Percentiles rank a stretch among this genome's conserved stretches.
phyloP scores from a whole-genome alignment of 2,797 vertebrate species.

The Eutrigla gurnardus region DNA sequence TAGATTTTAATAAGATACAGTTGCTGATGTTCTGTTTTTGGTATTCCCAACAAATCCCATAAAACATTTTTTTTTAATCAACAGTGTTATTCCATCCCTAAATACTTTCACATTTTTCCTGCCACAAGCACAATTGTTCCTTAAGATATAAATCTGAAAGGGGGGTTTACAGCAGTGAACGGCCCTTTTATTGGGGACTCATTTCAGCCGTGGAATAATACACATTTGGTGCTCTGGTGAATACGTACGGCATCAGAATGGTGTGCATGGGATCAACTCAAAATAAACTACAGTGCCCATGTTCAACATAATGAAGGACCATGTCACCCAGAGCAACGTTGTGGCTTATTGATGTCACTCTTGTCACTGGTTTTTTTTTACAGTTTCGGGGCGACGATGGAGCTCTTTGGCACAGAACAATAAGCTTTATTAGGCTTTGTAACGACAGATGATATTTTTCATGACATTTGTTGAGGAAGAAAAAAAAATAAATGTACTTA shows the following conservation, averaged over 20 bases:
- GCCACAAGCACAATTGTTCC: background rate
- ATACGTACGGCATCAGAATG: conserved; percentile 7
- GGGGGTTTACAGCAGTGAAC: background rate
- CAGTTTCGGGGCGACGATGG: background rate
- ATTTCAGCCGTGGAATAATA: conserved; percentile 27
- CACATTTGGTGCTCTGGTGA: conserved; percentile 5
- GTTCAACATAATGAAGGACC: conserved; percentile 16
- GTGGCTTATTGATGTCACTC: background rate
- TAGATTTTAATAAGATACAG: background rate
- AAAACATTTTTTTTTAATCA: background rate
- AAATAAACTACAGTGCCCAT: conserved; percentile 4
- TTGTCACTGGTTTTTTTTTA: background rate
- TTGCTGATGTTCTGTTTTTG: background rate
- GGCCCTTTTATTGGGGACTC: conserved; percentile 14
- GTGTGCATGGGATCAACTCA: background rate
- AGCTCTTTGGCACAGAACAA: background rate
- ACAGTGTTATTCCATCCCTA: background rate
- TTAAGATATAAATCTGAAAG: background rate
- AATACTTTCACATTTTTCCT: background rate
- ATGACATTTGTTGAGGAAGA: conserved; percentile 15
- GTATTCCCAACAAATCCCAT: background rate
- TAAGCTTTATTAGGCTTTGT: background rate
- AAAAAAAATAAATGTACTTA: background rate
- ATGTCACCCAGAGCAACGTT: background rate
- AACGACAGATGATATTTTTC: background rate